These are phyloP conservation scores for Umimayanthus kanabou DNA, from an alignment of 92 coral and sea anemone species.

Conservation along the genomic window DNA sequence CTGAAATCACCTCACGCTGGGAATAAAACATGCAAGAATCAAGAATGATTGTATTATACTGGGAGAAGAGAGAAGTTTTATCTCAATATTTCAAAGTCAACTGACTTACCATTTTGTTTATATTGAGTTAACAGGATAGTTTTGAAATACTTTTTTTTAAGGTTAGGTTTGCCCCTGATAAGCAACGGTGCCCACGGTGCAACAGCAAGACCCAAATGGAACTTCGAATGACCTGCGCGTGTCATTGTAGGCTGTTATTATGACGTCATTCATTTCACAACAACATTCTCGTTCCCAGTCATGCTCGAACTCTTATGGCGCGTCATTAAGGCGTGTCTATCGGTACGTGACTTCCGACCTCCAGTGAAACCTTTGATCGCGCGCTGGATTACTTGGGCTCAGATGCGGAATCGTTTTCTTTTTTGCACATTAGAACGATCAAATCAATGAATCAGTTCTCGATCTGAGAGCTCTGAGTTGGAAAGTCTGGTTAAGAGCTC, in stretches of 20 bases:
- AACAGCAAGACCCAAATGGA: not conserved
- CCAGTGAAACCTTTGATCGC: not conserved
- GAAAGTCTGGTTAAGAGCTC: no score
- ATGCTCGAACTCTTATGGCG: not conserved
- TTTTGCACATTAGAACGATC: no score
- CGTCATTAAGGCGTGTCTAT: not conserved
- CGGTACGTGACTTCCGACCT: no score
- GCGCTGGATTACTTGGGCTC: not conserved
- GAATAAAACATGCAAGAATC: not conserved
- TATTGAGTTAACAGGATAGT: not conserved
- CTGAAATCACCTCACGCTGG: not conserved
- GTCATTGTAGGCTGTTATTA: not conserved
- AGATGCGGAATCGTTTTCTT: no score
- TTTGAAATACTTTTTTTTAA: no score
- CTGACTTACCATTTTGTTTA: not conserved
- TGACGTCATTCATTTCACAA: constrained; percentile 4
- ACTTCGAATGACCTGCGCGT: not conserved
- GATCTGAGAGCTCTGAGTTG: no score
- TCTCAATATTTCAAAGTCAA: not conserved
- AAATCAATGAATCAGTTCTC: no score
- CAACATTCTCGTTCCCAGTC: not conserved
- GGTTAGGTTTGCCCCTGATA: not conserved
- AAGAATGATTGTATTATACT: no score
- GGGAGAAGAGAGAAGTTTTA: no score
- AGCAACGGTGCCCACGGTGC: not conserved